phyloP scores from a whole-genome alignment of 1,140 invertebrate species.

The Goniozus legneri region DNA sequence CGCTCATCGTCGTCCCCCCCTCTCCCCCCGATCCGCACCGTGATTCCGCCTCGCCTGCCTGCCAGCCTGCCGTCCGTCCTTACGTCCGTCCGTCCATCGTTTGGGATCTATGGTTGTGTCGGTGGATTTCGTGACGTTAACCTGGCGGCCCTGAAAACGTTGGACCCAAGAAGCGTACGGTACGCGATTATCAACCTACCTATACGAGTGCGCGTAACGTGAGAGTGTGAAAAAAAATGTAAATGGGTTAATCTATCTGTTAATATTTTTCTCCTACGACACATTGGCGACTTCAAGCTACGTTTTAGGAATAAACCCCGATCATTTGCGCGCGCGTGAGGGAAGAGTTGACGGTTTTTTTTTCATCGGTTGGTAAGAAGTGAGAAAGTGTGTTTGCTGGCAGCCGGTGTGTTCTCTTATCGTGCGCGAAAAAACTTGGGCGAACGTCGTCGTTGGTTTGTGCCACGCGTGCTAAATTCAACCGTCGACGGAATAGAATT shows the following conservation, averaged over 20 bases:
- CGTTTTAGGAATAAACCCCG: no score
- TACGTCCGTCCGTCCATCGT: conserved; percentile 45
- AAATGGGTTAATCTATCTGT: no score
- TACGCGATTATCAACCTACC: conserved; percentile 35
- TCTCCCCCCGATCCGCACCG: conserved; percentile 4
- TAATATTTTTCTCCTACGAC: no score
- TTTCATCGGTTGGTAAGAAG: no score
- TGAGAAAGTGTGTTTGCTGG: conserved; percentile 16
- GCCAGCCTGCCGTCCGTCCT: conserved; percentile 40
- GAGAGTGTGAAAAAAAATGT: conserved; percentile 20
- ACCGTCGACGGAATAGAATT: no score
- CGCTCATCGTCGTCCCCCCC: conserved; percentile 3
- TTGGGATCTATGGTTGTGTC: conserved; percentile 39
- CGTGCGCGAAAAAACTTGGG: no score
- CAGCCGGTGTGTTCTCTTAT: conserved; percentile 8
- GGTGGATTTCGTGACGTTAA: conserved; percentile 48
- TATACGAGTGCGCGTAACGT: conserved; percentile 24
- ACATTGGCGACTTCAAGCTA: no score
- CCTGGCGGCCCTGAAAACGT: conserved; percentile 52
- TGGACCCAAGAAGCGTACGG: conserved; percentile 31
- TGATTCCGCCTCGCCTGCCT: conserved; percentile 34
- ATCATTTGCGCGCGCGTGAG: no score
- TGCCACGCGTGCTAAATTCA: no score
- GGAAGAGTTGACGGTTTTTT: no score
- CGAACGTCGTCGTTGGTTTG: no score